Conservation (phyloP, 2,797 vertebrate genomes). For the Falco peregrinus region DNA sequence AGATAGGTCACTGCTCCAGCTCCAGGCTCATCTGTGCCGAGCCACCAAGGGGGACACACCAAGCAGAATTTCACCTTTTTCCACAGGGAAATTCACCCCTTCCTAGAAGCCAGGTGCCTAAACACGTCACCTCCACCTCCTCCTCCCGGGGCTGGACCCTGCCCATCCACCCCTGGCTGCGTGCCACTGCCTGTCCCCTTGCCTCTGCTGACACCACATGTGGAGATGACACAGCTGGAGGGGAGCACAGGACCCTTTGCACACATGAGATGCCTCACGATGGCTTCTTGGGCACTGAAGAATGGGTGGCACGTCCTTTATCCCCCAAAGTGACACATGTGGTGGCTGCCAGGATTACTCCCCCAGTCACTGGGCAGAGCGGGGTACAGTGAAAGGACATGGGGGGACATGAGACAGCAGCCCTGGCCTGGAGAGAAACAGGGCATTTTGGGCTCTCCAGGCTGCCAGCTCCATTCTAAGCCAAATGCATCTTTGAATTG, state of each 20-base stretch:
- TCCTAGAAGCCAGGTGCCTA: background rate
- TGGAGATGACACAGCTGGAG: background rate
- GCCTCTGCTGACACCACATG: accelerated
- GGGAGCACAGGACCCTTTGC: accelerated
- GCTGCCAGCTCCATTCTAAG: background rate
- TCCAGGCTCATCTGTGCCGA: accelerated
- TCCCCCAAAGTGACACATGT: background rate
- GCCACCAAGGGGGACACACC: accelerated
- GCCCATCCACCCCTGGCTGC: too few relatives aligned
- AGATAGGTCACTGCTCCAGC: background rate
- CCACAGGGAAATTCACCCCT: background rate
- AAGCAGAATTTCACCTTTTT: background rate
- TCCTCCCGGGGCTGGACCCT: background rate
- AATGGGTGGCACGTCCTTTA: background rate
- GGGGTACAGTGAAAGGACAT: background rate
- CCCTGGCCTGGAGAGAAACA: background rate
- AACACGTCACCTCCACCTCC: background rate
- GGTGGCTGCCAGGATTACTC: background rate
- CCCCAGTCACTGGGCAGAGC: background rate
- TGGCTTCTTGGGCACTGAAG: background rate
- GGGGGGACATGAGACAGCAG: background rate
- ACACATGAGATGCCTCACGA: background rate
- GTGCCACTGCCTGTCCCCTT: background rate
- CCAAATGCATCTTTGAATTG: background rate
- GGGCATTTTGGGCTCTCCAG: background rate